Percentiles rank a stretch among this genome's conserved stretches.
Conservation (phyloP, 2,797 vertebrate genomes). For the Rhynchonycteris naso region DNA sequence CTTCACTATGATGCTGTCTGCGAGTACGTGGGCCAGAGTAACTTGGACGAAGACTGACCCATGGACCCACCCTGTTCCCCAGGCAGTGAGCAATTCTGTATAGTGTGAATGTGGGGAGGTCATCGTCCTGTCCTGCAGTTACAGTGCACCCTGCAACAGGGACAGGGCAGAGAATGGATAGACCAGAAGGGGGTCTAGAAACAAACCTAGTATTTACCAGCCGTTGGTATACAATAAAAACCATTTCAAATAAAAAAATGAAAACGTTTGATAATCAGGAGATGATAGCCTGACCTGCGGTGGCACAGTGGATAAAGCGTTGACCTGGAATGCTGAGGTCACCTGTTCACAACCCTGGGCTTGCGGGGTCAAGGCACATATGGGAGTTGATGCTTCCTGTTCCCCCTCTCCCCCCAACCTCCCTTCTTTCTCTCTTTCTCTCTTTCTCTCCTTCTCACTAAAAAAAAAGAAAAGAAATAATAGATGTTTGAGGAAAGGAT, state of each 20-base stretch:
- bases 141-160: background rate
- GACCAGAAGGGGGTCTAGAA: background rate
- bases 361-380: too few relatives aligned
- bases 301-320: too few relatives aligned
- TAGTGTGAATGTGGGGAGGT: background rate
- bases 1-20: conserved; percentile 92
- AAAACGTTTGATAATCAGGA: background rate
- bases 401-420: too few relatives aligned
- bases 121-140: background rate
- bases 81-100: background rate
- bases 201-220: background rate
- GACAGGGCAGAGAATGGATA: background rate
- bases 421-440: too few relatives aligned
- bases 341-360: too few relatives aligned
- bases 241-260: background rate
- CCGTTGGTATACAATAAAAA: conserved; percentile 57
- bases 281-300: too few relatives aligned
- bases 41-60: conserved; percentile 69
- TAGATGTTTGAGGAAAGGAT: background rate
- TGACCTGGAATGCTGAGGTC: too few relatives aligned
- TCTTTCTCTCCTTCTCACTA: too few relatives aligned
- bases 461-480: background rate
- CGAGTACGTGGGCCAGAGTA: conserved; percentile 89
- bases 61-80: background rate
- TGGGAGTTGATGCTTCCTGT: too few relatives aligned